These are phyloP conservation scores for Aphaenogaster rudis DNA, from an alignment of 1,140 invertebrate species.

Conservation along the genomic window DNA sequence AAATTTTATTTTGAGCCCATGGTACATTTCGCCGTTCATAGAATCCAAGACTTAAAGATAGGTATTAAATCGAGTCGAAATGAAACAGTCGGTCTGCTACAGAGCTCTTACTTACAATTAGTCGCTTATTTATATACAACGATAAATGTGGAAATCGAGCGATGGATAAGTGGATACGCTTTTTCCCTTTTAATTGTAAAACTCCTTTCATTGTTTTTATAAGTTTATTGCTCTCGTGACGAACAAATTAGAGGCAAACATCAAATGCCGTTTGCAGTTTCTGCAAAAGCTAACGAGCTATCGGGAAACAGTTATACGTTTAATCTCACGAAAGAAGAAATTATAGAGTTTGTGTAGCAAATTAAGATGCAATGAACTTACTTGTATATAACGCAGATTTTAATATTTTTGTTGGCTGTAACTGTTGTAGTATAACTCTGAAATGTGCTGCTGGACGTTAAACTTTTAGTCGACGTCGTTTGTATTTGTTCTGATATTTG, in stretches of 20 bases:
- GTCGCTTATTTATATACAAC: slow-evolving; percentile 51
- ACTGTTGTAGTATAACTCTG: background rate
- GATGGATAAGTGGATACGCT: slow-evolving; percentile 13
- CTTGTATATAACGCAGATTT: background rate
- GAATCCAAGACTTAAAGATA: background rate
- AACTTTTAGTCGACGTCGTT: background rate
- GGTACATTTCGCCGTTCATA: background rate
- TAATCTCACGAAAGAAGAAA: slow-evolving; percentile 8
- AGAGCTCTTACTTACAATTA: slow-evolving; percentile 23
- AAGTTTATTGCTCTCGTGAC: background rate
- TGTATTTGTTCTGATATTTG: background rate
- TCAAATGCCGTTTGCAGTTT: slow-evolving; percentile 45
- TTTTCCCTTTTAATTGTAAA: slow-evolving; percentile 11
- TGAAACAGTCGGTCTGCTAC: slow-evolving; percentile 11
- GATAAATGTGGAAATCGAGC: slow-evolving; percentile 57
- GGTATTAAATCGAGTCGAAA: slow-evolving; percentile 6
- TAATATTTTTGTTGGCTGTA: slow-evolving; percentile 2
- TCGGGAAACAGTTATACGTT: slow-evolving; percentile 31
- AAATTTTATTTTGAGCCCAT: slow-evolving; percentile 1
- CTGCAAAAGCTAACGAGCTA: slow-evolving; percentile 24
- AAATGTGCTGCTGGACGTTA: background rate
- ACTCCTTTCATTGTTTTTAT: slow-evolving; percentile 22
- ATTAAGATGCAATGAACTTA: background rate
- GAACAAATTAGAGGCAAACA: slow-evolving; percentile 21
- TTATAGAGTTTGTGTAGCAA: background rate